A percentile compares a stretch with the other conserved stretches of the same genome.
phyloP scores from a whole-genome alignment of 2,888 invertebrate genomes.

The Tenthredo mesomela region DNA sequence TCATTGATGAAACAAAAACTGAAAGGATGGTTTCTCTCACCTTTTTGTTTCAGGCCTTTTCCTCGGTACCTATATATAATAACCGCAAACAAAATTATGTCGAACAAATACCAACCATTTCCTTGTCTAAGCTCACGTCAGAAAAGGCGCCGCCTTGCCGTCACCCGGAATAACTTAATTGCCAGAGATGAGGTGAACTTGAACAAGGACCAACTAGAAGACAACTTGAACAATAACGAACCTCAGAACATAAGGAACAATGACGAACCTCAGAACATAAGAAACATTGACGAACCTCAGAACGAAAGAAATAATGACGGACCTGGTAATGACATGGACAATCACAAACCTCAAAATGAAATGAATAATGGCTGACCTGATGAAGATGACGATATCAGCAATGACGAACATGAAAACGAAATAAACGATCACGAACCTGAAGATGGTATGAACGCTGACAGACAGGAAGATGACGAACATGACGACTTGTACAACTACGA shows the following conservation, averaged over 20 bases:
- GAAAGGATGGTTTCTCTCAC: constrained; percentile 7
- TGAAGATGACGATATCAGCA: constrained; percentile 16
- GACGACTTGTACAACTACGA: constrained; percentile 47
- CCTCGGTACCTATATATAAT: constrained; percentile 16
- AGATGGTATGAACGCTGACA: constrained; percentile 28
- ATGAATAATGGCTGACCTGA: constrained; percentile 20
- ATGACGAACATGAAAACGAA: constrained; percentile 31
- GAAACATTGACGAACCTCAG: constrained; percentile 30
- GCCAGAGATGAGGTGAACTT: constrained; percentile 12
- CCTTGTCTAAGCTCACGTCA: constrained; percentile 20
- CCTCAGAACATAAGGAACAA: no score
- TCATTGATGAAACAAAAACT: constrained; percentile 17
- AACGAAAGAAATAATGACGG: constrained; percentile 23
- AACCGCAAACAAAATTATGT: constrained; percentile 17
- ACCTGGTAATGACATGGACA: constrained; percentile 23
- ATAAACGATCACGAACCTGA: constrained; percentile 27
- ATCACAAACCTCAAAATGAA: constrained; percentile 30
- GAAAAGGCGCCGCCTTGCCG: constrained; percentile 14
- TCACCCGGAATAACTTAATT: constrained; percentile 13
- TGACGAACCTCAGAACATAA: constrained; percentile 13
- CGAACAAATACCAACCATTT: constrained; percentile 17
- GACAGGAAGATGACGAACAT: constrained; percentile 50
- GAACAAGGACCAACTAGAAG: constrained; percentile 16
- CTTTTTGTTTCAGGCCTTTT: constrained; percentile 12
- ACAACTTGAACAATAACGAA: constrained; percentile 23